Evolutionary conservation across 2,797 vertebrate genomes (phyloP).

Genomic region (Bradypodion pumilum): DNA sequence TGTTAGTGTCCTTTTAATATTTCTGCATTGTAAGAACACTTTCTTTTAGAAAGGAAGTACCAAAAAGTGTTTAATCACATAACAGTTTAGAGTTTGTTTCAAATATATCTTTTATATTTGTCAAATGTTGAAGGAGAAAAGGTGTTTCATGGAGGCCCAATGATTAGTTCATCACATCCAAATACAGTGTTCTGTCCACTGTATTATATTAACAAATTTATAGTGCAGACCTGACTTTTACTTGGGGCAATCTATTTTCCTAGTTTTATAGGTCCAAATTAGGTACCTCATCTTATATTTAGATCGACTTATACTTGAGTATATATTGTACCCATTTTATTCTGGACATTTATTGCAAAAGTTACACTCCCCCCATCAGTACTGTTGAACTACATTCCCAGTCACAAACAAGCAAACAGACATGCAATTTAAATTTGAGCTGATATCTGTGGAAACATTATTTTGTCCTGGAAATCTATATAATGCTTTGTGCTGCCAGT

Average conservation of each 20-base stretch:
- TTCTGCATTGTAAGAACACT: not conserved
- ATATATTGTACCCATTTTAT: too few species aligned
- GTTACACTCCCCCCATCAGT: not conserved
- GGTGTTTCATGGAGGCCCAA: not conserved
- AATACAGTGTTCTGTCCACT: not conserved
- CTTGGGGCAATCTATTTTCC: too few species aligned
- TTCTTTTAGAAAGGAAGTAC: slow-evolving; percentile 15
- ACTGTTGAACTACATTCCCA: too few species aligned
- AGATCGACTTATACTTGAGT: too few species aligned
- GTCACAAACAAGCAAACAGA: not conserved
- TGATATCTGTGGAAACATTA: not conserved
- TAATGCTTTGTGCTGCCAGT: slow-evolving; percentile 6
- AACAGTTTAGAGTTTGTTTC: not conserved
- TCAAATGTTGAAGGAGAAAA: not conserved
- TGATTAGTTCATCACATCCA: not conserved
- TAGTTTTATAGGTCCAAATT: too few species aligned
- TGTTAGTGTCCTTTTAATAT: not conserved
- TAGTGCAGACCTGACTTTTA: not conserved
- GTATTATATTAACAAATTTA: not conserved
- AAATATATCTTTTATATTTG: not conserved
- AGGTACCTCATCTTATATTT: too few species aligned
- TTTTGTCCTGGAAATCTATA: slow-evolving; percentile 26
- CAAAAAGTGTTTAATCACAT: slow-evolving; percentile 29
- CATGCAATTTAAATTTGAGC: not conserved
- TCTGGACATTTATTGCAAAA: not conserved